Conservation (phyloP, 2,888 invertebrate species). For the Helobdella robusta region DNA sequence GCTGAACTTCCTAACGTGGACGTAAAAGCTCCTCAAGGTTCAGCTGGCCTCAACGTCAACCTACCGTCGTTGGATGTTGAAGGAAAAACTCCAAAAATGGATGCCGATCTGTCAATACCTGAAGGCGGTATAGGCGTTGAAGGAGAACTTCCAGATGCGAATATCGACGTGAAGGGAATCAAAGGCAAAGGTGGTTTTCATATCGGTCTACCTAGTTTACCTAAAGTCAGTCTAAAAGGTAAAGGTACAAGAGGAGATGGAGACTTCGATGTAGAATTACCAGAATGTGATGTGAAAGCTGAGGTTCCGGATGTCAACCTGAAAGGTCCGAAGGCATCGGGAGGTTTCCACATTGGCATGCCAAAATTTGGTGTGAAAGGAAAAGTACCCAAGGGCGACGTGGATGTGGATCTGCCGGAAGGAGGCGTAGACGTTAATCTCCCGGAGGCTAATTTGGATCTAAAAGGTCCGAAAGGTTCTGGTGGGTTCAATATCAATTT, state of each 20-base stretch:
- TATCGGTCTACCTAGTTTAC: slow-evolving; percentile 19
- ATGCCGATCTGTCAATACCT: slow-evolving; percentile 6
- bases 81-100: slow-evolving; percentile 22
- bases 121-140: slow-evolving; percentile 7
- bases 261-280: slow-evolving; percentile 19
- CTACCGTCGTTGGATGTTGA: slow-evolving; percentile 10
- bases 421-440: slow-evolving; percentile 12
- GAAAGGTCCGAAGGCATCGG: slow-evolving; percentile 21
- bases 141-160: slow-evolving; percentile 18
- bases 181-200: slow-evolving; percentile 26
- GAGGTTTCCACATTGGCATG: slow-evolving; percentile 22
- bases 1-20: slow-evolving; percentile 14
- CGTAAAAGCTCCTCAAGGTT: slow-evolving; percentile 14
- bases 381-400: slow-evolving; percentile 10
- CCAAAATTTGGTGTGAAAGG: slow-evolving; percentile 23
- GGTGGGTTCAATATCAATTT: slow-evolving; percentile 20
- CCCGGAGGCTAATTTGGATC: slow-evolving; percentile 13
- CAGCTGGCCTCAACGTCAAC: too few species aligned
- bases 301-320: slow-evolving; percentile 18
- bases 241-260: slow-evolving; percentile 10
- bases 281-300: slow-evolving; percentile 20
- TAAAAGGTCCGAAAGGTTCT: slow-evolving; percentile 22
- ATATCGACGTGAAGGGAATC: slow-evolving; percentile 10
- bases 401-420: slow-evolving; percentile 14
- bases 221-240: slow-evolving; percentile 23